phyloP scores from a whole-genome alignment of 2,113 vertebrate genomes.

The cat (Felis catus) region DNA sequence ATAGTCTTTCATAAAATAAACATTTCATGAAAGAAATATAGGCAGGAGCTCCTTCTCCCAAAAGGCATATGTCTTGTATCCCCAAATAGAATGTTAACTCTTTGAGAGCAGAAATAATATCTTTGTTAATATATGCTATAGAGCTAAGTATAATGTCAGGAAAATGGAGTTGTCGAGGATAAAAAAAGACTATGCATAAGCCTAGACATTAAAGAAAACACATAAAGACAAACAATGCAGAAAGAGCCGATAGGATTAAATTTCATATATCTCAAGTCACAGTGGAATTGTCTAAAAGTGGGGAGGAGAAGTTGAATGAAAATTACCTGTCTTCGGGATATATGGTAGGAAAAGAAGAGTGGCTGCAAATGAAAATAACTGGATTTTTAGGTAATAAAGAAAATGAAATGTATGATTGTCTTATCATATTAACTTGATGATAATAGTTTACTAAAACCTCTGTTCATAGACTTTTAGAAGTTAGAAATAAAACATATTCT shows the following conservation, averaged over 20 bases:
- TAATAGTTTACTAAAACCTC: conserved; percentile 33
- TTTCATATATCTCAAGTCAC: not conserved
- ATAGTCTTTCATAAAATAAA: conserved; percentile 31
- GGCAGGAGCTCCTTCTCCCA: not conserved
- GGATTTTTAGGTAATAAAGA: not conserved
- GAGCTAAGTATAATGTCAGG: not conserved
- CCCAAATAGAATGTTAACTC: not conserved
- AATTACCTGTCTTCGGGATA: not conserved
- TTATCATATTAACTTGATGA: conserved; percentile 9
- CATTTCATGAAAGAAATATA: not conserved
- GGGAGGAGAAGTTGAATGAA: not conserved
- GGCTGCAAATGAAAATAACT: not conserved
- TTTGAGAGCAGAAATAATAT: not conserved
- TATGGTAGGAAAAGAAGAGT: not conserved
- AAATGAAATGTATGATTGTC: not conserved
- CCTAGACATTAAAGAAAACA: not conserved
- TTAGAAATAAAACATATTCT: conserved; percentile 18
- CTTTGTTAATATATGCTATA: not conserved
- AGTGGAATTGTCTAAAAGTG: not conserved
- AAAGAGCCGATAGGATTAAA: not conserved
- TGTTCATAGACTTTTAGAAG: not conserved
- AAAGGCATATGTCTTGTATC: not conserved
- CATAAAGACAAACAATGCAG: not conserved
- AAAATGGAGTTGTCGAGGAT: not conserved
- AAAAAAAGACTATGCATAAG: not conserved